Evolutionary conservation across 2,888 invertebrate genomes (phyloP).

Genomic region (Drosophila mimetica): DNA sequence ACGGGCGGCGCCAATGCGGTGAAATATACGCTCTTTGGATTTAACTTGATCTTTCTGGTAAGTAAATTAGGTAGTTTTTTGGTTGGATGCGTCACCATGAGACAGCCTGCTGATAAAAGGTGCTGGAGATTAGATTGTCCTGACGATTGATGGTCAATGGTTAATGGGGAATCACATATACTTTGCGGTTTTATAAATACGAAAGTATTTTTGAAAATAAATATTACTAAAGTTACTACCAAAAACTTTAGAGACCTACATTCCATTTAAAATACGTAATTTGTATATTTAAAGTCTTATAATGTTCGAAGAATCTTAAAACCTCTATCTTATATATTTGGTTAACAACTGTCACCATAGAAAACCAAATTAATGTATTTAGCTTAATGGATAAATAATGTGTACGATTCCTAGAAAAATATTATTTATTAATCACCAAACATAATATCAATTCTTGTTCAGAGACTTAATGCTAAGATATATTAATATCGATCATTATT

Average conservation of each 20-base stretch:
- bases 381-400: conserved; percentile 3
- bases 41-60: conserved; percentile 91
- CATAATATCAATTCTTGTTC: not conserved
- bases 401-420: not conserved
- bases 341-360: not conserved
- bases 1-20: conserved; percentile 86
- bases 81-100: conserved; percentile 21
- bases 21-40: conserved; percentile 89
- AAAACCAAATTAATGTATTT: not conserved
- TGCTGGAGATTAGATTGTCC: conserved; percentile 7
- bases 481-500: not conserved
- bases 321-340: conserved; percentile 11
- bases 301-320: not conserved
- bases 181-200: too few relatives aligned
- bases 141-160: not conserved
- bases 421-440: not conserved
- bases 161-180: conserved; percentile 4
- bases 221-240: too few relatives aligned
- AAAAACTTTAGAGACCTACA: too few relatives aligned
- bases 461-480: not conserved
- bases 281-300: not conserved
- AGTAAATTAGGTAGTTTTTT: conserved; percentile 81
- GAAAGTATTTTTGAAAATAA: too few relatives aligned
- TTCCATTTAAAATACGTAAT: not conserved
- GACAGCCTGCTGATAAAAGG: not conserved